Base-by-base conservation (phyloP, 1,140 invertebrate genomes). In the Drosophila repleta region DNA sequence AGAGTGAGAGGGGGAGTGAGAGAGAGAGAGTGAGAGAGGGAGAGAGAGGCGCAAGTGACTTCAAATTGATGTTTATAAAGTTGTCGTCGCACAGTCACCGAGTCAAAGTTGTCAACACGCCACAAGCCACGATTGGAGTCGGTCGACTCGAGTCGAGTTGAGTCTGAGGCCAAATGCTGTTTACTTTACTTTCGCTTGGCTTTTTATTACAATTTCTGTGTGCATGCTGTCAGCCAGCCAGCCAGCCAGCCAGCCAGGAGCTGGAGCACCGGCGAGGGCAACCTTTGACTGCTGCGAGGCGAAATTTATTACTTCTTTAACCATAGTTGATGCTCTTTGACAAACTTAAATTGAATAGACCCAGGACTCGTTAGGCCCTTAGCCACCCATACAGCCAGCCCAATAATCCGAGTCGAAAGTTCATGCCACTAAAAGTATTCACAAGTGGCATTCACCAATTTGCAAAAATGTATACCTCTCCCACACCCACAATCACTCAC, bases 41-140 rank as follows among this genome's bases (percentile, higher is more conserved):
- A n/a, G n/a, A n/a, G n/a, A n/a, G n/a, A n/a, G n/a, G n/a, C n/a
- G 71, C 56, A 53, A 55, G 43, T 46, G 65, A 62, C 64, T 74
- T 72, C 41, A 67, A 67, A 64, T 74, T 74, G 67, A 71, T 75
- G 68, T 78, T 78, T 71, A 76, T 78, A 76, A 67, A 77, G 74
- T 77, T 77, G 74, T 68, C 60, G 65, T 52, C 52, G 58, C 52
- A 43, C 63, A 73, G 52, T 51, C 70, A 32, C 41, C 49, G 52
- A 74, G 74, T 74, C 70, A 74, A 69, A 77, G 66, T 74, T 74
- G 74, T 74, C 74, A 76, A 76, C 74, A 66, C 63, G 46, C 73
- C 62, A 62, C 60, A 65, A 60, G 72, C 72, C 53, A 71, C 67
- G 68, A 71, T 75, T 75, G 61, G 41, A 65, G 68, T 45, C 37